These are phyloP conservation scores for Teleogryllus occipitalis DNA, from an alignment of 1,140 invertebrate genomes.

Conservation along the genomic window DNA sequence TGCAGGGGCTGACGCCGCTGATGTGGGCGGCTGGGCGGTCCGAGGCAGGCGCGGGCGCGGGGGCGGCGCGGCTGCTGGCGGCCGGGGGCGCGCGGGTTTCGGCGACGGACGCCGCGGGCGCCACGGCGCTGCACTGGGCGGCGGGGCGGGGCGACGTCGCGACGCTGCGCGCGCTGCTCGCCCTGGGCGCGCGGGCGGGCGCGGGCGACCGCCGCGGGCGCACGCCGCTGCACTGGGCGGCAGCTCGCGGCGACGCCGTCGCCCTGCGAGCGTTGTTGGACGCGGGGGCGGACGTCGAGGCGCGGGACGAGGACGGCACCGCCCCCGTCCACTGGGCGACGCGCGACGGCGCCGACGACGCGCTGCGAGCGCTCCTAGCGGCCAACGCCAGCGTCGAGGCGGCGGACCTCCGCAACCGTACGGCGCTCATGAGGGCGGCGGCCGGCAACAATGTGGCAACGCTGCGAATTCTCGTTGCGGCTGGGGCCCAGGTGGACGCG, in stretches of 20 bases:
- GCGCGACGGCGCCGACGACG: neutral
- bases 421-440: conserved; percentile 63
- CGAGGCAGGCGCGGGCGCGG: no score
- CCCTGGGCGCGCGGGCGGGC: neutral
- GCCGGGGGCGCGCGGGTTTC: no score
- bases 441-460: conserved; percentile 57
- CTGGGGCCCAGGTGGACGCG: neutral
- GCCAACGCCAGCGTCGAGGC: neutral
- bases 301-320: neutral
- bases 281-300: neutral
- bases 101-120: no score
- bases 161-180: neutral
- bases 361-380: neutral
- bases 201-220: neutral
- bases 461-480: conserved; percentile 45
- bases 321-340: neutral
- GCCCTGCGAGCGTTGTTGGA: neutral
- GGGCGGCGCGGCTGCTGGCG: no score
- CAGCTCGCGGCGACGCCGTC: neutral
- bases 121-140: neutral
- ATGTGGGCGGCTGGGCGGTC: no score
- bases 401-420: conserved; percentile 39
- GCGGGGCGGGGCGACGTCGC: neutral
- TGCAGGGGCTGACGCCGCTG: no score
- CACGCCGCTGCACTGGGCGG: neutral